Percentiles rank a stretch among this genome's conserved stretches.
phyloP scores from a whole-genome alignment of 2,113 vertebrate genomes.

The Mormyrus lacerda region DNA sequence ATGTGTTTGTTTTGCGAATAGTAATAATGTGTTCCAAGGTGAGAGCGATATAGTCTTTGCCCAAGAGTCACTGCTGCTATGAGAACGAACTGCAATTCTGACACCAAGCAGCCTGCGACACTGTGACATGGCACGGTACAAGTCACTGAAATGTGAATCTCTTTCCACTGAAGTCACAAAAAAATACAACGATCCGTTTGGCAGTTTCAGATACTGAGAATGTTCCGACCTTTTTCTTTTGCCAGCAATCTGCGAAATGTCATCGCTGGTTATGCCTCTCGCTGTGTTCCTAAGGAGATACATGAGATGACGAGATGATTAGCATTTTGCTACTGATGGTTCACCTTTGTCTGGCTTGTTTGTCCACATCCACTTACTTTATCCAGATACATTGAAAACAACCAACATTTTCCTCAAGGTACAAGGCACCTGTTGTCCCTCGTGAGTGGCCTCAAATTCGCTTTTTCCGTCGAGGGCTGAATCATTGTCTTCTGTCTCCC shows the following conservation, averaged over 20 bases:
- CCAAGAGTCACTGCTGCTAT: not conserved
- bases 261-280: slow-evolving; percentile 24
- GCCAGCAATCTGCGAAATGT: slow-evolving; percentile 52
- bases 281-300: slow-evolving; percentile 31
- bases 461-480: not conserved
- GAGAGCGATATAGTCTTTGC: not conserved
- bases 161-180: not conserved
- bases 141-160: not conserved
- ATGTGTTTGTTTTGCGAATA: not conserved
- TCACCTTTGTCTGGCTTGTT: not conserved
- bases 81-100: not conserved
- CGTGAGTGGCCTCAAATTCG: not conserved
- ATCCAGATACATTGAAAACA: not conserved
- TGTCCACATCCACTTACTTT: not conserved
- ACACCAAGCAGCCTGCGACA: not conserved
- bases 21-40: not conserved
- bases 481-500: slow-evolving; percentile 43
- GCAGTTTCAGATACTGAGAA: not conserved
- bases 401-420: slow-evolving; percentile 5
- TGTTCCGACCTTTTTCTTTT: slow-evolving; percentile 61
- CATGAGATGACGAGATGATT: not conserved
- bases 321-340: slow-evolving; percentile 14
- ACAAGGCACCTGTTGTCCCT: slow-evolving; percentile 30
- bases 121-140: not conserved
- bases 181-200: not conserved